A percentile compares a stretch with the other conserved stretches of the same genome.
These are phyloP conservation scores for Aproaerema taeniolella DNA, from an alignment of 2,888 invertebrate genomes.

Conservation along the genomic window DNA sequence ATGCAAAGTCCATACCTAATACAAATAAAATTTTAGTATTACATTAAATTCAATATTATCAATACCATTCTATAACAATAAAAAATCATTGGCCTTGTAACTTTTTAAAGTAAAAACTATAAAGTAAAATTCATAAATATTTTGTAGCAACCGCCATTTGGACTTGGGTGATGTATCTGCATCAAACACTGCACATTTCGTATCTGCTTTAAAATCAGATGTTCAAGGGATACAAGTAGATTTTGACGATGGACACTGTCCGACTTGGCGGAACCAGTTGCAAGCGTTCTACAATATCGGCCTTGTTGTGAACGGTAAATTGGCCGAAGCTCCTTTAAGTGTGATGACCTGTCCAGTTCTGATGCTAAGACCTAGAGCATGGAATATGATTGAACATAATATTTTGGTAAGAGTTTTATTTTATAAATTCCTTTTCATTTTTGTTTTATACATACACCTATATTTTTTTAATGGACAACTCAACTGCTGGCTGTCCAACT, in stretches of 20 bases:
- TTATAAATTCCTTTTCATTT: background rate
- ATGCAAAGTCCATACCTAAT: no score
- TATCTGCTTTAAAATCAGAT: constrained; percentile 69
- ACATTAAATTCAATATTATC: no score
- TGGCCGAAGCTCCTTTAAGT: constrained; percentile 66
- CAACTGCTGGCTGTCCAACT: no score
- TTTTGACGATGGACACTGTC: constrained; percentile 85
- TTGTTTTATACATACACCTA: no score
- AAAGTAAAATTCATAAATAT: no score
- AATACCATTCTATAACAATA: no score
- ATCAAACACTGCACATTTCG: constrained; percentile 76
- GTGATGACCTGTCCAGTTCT: constrained; percentile 77
- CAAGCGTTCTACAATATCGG: constrained; percentile 79
- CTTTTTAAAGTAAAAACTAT: no score
- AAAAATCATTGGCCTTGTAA: no score
- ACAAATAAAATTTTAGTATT: no score
- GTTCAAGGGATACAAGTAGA: constrained; percentile 76
- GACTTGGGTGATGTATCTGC: constrained; percentile 82
- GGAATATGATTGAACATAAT: constrained; percentile 85
- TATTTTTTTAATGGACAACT: no score
- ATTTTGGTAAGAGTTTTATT: constrained; percentile 58
- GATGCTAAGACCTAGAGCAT: constrained; percentile 83
- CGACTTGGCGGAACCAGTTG: constrained; percentile 83
- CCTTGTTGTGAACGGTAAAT: constrained; percentile 69
- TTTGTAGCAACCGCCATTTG: constrained; percentile 73